These are phyloP conservation scores for Ptychadena robeensis DNA, from an alignment of 2,797 vertebrate species.

Conservation along the genomic window DNA sequence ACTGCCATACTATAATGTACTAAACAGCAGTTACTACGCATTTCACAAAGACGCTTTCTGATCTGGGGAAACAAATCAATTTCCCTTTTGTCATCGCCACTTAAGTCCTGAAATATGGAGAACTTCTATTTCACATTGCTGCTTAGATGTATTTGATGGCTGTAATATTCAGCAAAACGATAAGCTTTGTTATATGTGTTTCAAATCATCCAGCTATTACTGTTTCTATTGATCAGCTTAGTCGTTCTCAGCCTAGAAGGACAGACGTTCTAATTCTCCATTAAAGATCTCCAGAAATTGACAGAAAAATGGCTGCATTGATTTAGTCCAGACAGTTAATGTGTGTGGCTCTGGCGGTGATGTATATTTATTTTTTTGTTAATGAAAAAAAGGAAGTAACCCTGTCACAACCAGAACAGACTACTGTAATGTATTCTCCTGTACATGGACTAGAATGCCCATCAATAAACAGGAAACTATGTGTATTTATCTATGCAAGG, in stretches of 20 bases:
- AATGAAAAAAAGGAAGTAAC: conserved; percentile 24
- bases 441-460: too few relatives aligned
- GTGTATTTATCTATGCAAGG: too few relatives aligned
- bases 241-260: conserved; percentile 70
- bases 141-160: conserved; percentile 69
- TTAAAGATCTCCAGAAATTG: conserved; percentile 77
- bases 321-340: conserved; percentile 74
- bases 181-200: conserved; percentile 80
- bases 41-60: conserved; percentile 52
- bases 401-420: neutral
- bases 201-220: conserved; percentile 82
- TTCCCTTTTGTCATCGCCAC: conserved; percentile 65
- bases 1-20: conserved; percentile 8
- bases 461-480: too few relatives aligned
- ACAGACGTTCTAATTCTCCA: conserved; percentile 65
- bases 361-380: conserved; percentile 40
- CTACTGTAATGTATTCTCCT: conserved; percentile 55
- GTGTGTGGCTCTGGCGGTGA: conserved; percentile 26
- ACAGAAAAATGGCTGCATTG: conserved; percentile 80
- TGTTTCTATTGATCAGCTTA: conserved; percentile 80
- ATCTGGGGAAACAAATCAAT: conserved; percentile 66
- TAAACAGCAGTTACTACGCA: conserved; percentile 25
- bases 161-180: conserved; percentile 70
- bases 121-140: conserved; percentile 69
- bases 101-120: conserved; percentile 70